Evolutionary conservation across 2,113 vertebrate genomes (phyloP).

Genomic region (Sisor rabdophorus): DNA sequence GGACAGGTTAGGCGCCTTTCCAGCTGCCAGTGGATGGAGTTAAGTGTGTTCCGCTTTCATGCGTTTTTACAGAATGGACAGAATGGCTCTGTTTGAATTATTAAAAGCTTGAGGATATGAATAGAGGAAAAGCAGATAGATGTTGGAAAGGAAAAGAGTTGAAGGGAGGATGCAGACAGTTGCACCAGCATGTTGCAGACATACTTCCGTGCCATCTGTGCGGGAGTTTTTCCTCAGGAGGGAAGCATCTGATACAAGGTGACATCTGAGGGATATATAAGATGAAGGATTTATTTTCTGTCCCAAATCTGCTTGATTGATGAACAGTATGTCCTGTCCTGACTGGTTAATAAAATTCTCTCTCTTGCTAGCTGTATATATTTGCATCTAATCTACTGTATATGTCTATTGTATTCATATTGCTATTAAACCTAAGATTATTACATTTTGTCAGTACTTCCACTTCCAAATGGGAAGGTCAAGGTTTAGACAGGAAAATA

Average conservation of each 20-base stretch:
- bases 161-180: neutral
- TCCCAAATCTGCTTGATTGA: constrained; percentile 53
- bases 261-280: constrained; percentile 34
- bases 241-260: constrained; percentile 33
- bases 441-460: no score
- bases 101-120: constrained; percentile 13
- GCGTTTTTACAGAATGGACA: constrained; percentile 10
- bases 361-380: neutral
- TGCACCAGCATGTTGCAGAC: constrained; percentile 22
- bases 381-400: neutral
- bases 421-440: neutral
- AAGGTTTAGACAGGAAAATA: no score
- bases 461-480: no score
- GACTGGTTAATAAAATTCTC: constrained; percentile 17
- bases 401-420: neutral
- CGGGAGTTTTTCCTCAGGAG: constrained; percentile 33
- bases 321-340: constrained; percentile 47
- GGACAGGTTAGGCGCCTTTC: constrained; percentile 20
- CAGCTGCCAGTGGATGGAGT: constrained; percentile 1
- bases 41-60: constrained; percentile 21
- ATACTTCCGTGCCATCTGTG: constrained; percentile 31
- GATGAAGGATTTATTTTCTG: constrained; percentile 40
- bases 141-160: neutral
- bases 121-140: constrained; percentile 12
- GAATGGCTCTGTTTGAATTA: constrained; percentile 27